Evolutionary conservation across 2,113 vertebrate genomes (phyloP).

Genomic region (Nanger granti): DNA sequence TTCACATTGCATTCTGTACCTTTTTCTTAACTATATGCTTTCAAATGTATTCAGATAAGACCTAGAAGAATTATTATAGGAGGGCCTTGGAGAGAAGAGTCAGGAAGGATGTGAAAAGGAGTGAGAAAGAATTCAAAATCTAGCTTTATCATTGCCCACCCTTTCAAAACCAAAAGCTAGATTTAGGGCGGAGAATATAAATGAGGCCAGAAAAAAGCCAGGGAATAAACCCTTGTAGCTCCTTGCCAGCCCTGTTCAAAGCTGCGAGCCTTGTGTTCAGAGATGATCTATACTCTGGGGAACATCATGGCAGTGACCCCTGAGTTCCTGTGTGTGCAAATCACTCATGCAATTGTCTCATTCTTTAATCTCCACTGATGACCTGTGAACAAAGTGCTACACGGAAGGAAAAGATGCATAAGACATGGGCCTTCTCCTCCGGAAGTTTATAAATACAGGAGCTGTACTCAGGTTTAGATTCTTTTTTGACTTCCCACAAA

Average conservation of each 20-base stretch:
- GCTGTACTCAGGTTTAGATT: not conserved
- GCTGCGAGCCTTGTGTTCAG: not conserved
- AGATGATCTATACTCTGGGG: not conserved
- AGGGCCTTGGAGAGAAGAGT: not conserved
- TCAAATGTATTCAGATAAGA: not conserved
- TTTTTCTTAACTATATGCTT: not conserved
- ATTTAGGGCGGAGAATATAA: not conserved
- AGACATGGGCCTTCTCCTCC: not conserved
- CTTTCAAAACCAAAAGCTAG: not conserved
- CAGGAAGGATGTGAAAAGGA: not conserved
- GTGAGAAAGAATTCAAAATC: not conserved
- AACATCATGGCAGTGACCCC: not conserved
- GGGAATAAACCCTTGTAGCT: not conserved
- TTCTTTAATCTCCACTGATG: not conserved
- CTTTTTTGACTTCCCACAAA: not conserved
- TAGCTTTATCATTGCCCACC: not conserved
- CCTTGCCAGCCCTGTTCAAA: not conserved
- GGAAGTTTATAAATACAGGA: not conserved
- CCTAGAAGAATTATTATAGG: not conserved
- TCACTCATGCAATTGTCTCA: not conserved
- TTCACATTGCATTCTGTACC: not conserved
- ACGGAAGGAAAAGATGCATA: fast-evolving
- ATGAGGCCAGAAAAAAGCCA: not conserved
- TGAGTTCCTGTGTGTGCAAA: not conserved
- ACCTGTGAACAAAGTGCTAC: not conserved